These are phyloP conservation scores for Noturus placidus DNA, from an alignment of 2,113 vertebrate genomes.

Conservation along the genomic window DNA sequence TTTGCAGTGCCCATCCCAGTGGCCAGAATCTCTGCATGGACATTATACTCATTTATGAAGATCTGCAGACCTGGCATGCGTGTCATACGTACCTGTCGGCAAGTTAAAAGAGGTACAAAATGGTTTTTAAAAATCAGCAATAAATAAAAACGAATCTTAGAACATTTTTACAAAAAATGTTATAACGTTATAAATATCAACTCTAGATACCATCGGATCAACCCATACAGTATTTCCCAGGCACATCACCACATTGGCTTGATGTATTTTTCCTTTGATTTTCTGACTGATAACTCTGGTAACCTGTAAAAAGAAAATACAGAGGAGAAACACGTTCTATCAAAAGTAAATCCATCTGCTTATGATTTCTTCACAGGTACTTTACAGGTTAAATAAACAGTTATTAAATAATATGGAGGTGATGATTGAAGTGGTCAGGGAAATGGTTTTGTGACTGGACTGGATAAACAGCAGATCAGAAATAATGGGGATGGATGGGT, in stretches of 20 bases:
- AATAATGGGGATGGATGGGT: background rate
- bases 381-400: background rate
- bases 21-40: constrained; percentile 81
- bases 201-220: constrained; percentile 81
- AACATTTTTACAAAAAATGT: background rate
- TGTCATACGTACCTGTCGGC: constrained; percentile 76
- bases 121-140: background rate
- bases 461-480: background rate
- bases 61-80: constrained; percentile 73
- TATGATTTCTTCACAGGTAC: background rate
- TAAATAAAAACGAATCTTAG: background rate
- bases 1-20: constrained; percentile 82
- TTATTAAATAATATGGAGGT: background rate
- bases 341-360: background rate
- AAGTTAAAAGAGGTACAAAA: background rate
- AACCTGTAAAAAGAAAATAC: constrained; percentile 70
- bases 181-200: background rate
- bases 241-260: constrained; percentile 78
- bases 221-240: constrained; percentile 86
- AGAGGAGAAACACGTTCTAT: background rate
- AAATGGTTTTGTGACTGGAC: background rate
- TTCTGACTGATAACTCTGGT: constrained; percentile 78
- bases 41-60: constrained; percentile 78
- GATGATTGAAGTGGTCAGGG: background rate
- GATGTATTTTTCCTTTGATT: constrained; percentile 81